Evolutionary conservation across 2,797 vertebrate genomes (phyloP), one percentile per base, ranked within the genome.

Genomic region (Dromococcyx pavoninus): DNA sequence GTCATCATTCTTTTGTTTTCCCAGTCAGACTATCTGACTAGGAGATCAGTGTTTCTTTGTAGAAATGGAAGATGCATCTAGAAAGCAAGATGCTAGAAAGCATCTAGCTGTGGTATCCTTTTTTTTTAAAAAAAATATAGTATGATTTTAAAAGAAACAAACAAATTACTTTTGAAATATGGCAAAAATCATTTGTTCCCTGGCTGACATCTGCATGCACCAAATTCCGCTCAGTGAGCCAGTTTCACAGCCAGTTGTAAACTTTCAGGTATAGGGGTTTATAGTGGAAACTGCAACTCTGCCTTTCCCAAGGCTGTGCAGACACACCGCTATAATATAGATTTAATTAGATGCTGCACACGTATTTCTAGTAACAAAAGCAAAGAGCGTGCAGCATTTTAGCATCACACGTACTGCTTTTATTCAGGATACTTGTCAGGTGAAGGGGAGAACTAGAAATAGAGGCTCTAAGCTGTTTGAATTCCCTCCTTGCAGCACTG

Each of bases 401-500:
- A 82, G 71, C 41, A 74, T 78, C 78, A 69, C 64, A 41, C 35
- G 22, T 74, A 32, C 76, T 91, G 44, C 35, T 66, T 94, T 95
- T 79, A 39, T 89, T 80, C 17, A 6, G 67, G 66, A 50, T 46
- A 72, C 35, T 88, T 84, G 60, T 87, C 94, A 97, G 97, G 96
- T 98, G 93, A 39, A 62, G 69, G 62, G 51, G 58, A 93, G 69
- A 93, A 75, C 58, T 81, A 65, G 64, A 92, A 86, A 76, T 48
- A 79, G 39, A 83, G 48, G 13, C 62, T 96, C 74, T 80, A 85
- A 96, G 73, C 67, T 93, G 80, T 88, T 94, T 76, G 90, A 96
- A 91, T 91, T 95, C 62, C 46, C 93, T 97, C 88, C 96, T 96
- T 96, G 92, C 89, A 95, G 70, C 65, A 60, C 78, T 91, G 72